phyloP scores from a whole-genome alignment of 1,140 invertebrate species.

The Neodiprion fabricii region DNA sequence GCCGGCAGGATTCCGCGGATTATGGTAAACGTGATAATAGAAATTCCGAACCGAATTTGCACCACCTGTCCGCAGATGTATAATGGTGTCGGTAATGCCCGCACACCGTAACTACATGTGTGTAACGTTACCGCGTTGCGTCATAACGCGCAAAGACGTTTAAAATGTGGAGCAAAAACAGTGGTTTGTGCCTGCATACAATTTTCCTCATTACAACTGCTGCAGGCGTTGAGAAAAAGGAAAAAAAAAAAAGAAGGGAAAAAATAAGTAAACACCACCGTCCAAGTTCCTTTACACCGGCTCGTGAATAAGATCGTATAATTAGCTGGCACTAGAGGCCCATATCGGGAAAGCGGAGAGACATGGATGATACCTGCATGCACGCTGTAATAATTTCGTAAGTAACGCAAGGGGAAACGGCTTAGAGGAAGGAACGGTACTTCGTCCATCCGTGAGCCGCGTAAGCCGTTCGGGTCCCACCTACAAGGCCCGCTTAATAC shows the following conservation, averaged over 20 bases:
- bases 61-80: neutral
- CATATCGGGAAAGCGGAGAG: no score
- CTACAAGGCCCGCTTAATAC: neutral
- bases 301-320: no score
- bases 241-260: neutral
- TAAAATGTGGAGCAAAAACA: no score
- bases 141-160: no score
- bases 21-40: neutral
- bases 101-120: neutral
- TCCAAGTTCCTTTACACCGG: no score
- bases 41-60: conserved; percentile 1
- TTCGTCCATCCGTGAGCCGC: conserved; percentile 1
- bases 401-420: neutral
- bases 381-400: neutral
- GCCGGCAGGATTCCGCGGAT: neutral
- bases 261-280: neutral
- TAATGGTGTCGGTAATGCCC: no score
- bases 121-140: neutral
- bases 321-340: no score
- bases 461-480: neutral
- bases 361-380: no score
- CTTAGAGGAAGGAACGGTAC: conserved; percentile 1
- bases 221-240: neutral
- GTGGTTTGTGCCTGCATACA: neutral
- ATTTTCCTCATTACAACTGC: neutral